Percentiles rank a stretch among this genome's conserved stretches.
phyloP scores from a whole-genome alignment of 2,113 vertebrate species.

The Trochalopteron elliotii region DNA sequence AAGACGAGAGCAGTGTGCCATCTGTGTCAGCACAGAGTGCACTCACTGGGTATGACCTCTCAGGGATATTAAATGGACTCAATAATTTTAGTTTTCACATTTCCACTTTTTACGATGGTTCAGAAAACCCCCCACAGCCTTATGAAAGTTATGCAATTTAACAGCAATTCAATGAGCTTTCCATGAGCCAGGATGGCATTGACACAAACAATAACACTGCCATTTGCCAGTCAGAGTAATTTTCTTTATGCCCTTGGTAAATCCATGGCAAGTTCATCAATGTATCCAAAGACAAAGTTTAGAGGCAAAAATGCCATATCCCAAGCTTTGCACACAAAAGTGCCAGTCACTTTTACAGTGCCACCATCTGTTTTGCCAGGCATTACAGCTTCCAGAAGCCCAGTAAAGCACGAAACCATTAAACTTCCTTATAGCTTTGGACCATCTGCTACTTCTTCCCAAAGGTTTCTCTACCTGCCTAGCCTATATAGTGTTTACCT shows the following conservation, averaged over 20 bases:
- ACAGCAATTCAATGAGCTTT: constrained; percentile 28
- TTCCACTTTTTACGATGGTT: constrained; percentile 44
- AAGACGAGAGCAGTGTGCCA: not conserved
- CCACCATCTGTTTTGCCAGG: constrained; percentile 58
- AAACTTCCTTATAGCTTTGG: constrained; percentile 9
- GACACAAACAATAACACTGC: not conserved
- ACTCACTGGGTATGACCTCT: not conserved
- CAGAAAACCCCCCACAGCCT: constrained; percentile 44
- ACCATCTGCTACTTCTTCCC: constrained; percentile 20
- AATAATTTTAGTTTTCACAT: constrained; percentile 22
- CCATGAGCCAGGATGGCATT: not conserved
- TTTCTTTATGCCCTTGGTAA: constrained; percentile 52
- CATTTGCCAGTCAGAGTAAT: constrained; percentile 38
- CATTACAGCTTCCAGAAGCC: constrained; percentile 52
- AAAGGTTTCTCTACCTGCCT: not conserved
- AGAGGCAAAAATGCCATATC: constrained; percentile 39
- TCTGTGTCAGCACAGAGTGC: not conserved
- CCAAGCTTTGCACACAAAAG: not conserved
- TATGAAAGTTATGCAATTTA: constrained; percentile 40
- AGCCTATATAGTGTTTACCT: not conserved
- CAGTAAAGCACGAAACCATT: constrained; percentile 45
- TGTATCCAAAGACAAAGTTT: constrained; percentile 20
- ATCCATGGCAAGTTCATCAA: constrained; percentile 31
- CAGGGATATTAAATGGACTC: not conserved
- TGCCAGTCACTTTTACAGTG: constrained; percentile 33